Conservation (phyloP, 2,797 vertebrate species). For the Hapalemur alaotrensis region DNA sequence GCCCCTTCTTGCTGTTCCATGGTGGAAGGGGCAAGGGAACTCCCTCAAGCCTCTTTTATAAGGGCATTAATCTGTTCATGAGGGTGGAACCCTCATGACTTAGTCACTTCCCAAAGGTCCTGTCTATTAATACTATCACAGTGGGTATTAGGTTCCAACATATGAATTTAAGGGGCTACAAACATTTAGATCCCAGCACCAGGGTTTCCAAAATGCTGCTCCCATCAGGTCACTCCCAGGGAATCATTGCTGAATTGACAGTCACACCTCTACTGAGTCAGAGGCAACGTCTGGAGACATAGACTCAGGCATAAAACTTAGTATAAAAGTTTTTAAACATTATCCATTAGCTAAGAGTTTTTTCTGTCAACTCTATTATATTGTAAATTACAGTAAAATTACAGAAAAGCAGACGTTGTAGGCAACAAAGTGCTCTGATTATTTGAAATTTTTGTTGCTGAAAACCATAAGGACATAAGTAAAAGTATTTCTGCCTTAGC, state of each 20-base stretch:
- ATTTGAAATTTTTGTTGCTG: constrained; percentile 32
- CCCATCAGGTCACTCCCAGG: not conserved
- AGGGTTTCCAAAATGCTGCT: not conserved
- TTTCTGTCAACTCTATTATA: not conserved
- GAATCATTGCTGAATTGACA: not conserved
- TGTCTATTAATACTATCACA: not conserved
- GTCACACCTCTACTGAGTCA: not conserved
- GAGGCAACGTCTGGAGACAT: not conserved
- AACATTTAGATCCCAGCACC: accelerated
- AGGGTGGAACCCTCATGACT: not conserved
- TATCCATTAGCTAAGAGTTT: not conserved
- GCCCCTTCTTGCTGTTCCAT: not conserved
- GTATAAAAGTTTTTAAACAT: not conserved
- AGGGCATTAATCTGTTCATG: not conserved
- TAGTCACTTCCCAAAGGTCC: not conserved
- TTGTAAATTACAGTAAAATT: not conserved
- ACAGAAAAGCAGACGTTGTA: not conserved
- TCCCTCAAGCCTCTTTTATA: not conserved
- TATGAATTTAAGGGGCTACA: not conserved
- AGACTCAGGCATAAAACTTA: not conserved
- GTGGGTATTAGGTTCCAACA: not conserved
- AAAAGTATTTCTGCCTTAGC: not conserved
- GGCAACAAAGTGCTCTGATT: not conserved
- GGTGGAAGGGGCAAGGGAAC: not conserved
- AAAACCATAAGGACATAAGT: not conserved